Conservation (phyloP, 2,888 invertebrate genomes). For the Nomada fucata region DNA sequence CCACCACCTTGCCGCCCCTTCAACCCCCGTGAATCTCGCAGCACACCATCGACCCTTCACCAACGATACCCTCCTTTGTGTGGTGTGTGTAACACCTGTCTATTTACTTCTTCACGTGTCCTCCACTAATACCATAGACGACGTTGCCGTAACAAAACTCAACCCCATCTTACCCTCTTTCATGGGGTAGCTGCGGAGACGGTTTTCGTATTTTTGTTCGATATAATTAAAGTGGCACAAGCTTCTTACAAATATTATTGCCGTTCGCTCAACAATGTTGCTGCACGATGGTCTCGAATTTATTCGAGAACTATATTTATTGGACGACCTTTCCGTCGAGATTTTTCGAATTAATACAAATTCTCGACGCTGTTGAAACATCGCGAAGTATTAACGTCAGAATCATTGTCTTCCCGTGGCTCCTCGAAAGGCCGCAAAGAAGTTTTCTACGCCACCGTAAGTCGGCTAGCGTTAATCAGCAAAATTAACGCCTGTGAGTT, state of each 20-base stretch:
- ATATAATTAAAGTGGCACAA: too few relatives aligned
- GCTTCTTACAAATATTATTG: too few relatives aligned
- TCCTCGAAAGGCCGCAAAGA: conserved; percentile 14
- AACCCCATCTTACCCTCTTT: conserved; percentile 35
- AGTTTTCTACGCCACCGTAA: conserved; percentile 32
- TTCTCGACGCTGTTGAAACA: background rate
- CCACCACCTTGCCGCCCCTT: conserved; percentile 70
- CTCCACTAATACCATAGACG: conserved; percentile 7
- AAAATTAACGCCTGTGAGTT: conserved; percentile 23
- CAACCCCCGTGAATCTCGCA: conserved; percentile 54
- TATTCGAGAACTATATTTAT: background rate
- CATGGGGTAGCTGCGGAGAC: background rate
- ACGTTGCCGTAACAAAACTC: conserved; percentile 38
- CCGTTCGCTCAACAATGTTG: background rate
- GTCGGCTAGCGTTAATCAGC: conserved; percentile 39
- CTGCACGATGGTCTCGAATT: background rate
- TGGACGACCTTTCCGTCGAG: background rate
- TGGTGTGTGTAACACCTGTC: conserved; percentile 34
- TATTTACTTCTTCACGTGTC: conserved; percentile 49
- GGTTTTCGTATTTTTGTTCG: too few relatives aligned
- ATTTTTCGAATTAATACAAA: background rate
- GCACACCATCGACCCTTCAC: conserved; percentile 54
- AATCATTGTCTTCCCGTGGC: conserved; percentile 6
- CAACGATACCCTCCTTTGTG: conserved; percentile 53
- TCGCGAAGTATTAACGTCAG: background rate